These are phyloP conservation scores for Aplysina aerophoba DNA, from an alignment of 37 sponge, comb jelly and placozoan species.

Conservation along the genomic window DNA sequence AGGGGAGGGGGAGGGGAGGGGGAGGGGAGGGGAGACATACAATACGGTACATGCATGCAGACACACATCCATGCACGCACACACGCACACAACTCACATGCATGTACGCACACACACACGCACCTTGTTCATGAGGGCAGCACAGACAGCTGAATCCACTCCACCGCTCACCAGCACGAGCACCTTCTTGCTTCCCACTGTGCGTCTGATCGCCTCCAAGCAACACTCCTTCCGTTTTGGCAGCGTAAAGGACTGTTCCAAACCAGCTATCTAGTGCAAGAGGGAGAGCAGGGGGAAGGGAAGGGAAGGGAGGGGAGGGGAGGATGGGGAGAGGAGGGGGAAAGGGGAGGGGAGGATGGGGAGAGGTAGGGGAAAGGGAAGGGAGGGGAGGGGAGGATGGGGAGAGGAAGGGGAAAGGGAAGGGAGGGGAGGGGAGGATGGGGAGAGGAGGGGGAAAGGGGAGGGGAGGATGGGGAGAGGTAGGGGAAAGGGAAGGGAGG, in stretches of 20 bases:
- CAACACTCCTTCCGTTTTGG: constrained; percentile 55
- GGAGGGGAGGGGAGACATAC: neutral
- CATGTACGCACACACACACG: constrained; percentile 24
- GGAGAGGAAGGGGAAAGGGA: too few relatives aligned
- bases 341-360: too few relatives aligned
- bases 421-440: too few relatives aligned
- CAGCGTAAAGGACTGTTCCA: constrained; percentile 51
- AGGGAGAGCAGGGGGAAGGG: neutral
- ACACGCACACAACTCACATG: neutral
- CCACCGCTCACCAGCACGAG: constrained; percentile 94
- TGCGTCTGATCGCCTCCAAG: constrained; percentile 61
- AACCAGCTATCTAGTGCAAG: constrained; percentile 45
- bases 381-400: too few relatives aligned
- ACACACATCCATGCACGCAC: constrained; percentile 5
- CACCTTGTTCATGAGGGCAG: constrained; percentile 79
- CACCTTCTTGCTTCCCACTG: constrained; percentile 72
- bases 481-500: too few relatives aligned
- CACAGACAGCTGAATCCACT: constrained; percentile 91
- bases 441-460: too few relatives aligned
- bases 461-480: too few relatives aligned
- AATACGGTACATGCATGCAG: neutral
- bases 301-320: too few relatives aligned
- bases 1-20: neutral
- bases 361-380: too few relatives aligned
- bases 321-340: too few relatives aligned